Evolutionary conservation across 2,797 vertebrate species (phyloP), one percentile per base, ranked within the genome.

Genomic region (Lerista edwardsae): DNA sequence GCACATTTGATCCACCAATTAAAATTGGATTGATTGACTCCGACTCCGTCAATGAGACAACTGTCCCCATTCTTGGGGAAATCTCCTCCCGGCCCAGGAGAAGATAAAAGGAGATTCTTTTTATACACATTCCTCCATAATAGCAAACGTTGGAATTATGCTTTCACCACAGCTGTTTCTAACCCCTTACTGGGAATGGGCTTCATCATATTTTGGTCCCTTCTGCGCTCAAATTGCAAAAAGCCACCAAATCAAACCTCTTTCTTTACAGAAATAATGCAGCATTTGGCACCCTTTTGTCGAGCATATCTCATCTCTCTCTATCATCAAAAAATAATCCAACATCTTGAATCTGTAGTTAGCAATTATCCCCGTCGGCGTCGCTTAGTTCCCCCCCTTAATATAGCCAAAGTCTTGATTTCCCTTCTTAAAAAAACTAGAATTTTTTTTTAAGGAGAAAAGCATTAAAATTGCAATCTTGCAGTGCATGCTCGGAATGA

Each of bases 191-290:
- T 73, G 57, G 62, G 86, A 44, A 19, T n/a, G 47, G 78, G 12
- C 82, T 92, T 67, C 34, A 39, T 87, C 41, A 71, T 83, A 19
- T 88, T 88, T 36, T 7, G 89, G 12, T 34, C 64, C 17, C 88
- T 89, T 88, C 85, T 62, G 75, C 77, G 73, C 80, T 86, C 87
- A 91, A 88, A 90, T 92, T 91, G 87, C 71, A 75, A 88, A 93
- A 84, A 80, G n/a, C 91, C 88, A 91, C 91, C 90, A 94, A 95
- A 95, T 95, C 95, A 96, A 93, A 85, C 74, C 78, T 90, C 86
- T 95, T 96, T 95, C 95, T 94, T 90, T 51, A 69, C 75, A 88
- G 89, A 82, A 89, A 96, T 87, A 95, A 95, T 93, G 80, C 90
- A 81, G 94, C 92, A 88, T 95, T 94, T 94, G 90, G 85, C 85